Base-by-base conservation (phyloP, 2,113 vertebrate species). In the Plotosus lineatus region DNA sequence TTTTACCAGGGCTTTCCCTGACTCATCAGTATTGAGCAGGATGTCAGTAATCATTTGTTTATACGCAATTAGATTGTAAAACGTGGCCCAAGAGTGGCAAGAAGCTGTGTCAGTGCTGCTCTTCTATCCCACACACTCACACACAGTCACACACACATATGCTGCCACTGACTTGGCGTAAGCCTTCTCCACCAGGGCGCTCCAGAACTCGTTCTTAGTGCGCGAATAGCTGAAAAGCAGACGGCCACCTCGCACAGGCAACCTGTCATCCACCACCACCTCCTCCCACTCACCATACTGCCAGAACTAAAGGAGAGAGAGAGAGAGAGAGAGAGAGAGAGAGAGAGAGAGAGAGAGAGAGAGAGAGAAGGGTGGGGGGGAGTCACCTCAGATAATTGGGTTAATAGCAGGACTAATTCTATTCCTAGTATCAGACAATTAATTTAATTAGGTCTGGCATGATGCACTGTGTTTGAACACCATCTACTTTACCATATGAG, bases 261-360 rank as follows among this genome's bases (percentile, higher is more conserved):
- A 92, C 85, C 82, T 87, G 90, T 95, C 94, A 84, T 94, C 94
- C 80, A 95, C 90, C 58, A 95, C 93, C 87, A 95, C 94, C 85
- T 95, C 94, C 88, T 94, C 90, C 94, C 94, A 95, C 87, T 92
- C 91, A 77, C 94, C 94, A 88, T 94, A 95, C 91, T 94, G 94
- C 94, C 94, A 95, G 92, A 95, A 94, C 94, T 94, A 81, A 31
- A 42, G 15, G 28, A 33, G 15, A 26, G 72, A 84, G 44, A 78
- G 46, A 36, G 42, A 48, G 17, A 79, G 38, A 53, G 48, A 80
- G 83, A 40, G 78, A 84, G 66, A 80, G 69, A 71, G 23, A 23
- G 50, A 61, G 51, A 56, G 42, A 80, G 79, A 82, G 72, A 79
- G 56, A 79, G 60, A 33, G 58, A 12, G 60, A 65, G 28, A 63